phyloP scores from a whole-genome alignment of 2,113 vertebrate species.

The Cheirogaleus medius region DNA sequence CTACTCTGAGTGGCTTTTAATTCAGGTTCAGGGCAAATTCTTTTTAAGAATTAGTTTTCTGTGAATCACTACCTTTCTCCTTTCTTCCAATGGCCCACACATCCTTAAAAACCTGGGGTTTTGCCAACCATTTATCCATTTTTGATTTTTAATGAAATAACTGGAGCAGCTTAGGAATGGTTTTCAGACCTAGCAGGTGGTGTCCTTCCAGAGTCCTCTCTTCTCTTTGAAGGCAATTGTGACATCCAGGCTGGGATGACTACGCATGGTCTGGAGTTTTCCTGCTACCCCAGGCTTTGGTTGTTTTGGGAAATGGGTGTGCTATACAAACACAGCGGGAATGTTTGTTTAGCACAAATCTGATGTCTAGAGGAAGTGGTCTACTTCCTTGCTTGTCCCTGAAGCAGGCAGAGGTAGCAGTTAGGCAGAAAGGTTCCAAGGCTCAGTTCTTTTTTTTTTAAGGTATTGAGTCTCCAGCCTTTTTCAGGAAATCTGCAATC shows the following conservation, averaged over 20 bases:
- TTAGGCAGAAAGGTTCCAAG: background rate
- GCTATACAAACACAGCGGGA: background rate
- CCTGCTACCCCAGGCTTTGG: background rate
- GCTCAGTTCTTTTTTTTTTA: background rate
- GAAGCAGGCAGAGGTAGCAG: background rate
- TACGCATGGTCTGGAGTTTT: background rate
- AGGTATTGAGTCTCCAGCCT: background rate
- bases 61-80: background rate
- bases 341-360: background rate
- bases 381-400: background rate
- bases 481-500: background rate
- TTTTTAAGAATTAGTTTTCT: background rate
- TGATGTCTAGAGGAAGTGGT: background rate
- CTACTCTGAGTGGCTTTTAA: background rate
- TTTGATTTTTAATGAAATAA: background rate
- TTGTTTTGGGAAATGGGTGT: background rate
- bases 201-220: background rate
- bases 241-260: background rate
- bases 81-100: background rate
- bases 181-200: background rate
- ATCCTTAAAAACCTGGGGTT: background rate
- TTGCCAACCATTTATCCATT: background rate
- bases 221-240: background rate
- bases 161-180: background rate
- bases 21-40: background rate